A percentile compares a stretch with the other conserved stretches of the same genome.
Evolutionary conservation across 1,140 invertebrate species (phyloP).

Genomic region (Lasioglossum baleicum): DNA sequence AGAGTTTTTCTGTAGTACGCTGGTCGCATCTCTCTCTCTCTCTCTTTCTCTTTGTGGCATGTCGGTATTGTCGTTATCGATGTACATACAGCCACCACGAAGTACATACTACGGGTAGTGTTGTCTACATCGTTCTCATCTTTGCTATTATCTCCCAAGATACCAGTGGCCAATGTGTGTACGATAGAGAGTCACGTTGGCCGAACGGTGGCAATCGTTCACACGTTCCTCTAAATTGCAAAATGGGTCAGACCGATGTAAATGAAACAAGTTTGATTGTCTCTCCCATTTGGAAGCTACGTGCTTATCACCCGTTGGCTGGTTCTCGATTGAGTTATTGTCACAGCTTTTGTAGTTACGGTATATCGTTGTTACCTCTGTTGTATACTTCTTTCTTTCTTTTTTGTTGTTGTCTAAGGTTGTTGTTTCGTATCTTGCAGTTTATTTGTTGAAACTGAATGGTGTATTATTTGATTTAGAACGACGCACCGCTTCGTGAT

Average conservation of each 20-base stretch:
- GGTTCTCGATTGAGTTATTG: constrained; percentile 18
- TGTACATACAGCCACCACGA: constrained; percentile 42
- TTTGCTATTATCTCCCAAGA: constrained; percentile 6
- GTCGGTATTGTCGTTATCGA: constrained; percentile 64
- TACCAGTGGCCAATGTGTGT: constrained; percentile 3
- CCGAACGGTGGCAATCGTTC: constrained; percentile 14
- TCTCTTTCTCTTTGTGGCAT: constrained; percentile 55
- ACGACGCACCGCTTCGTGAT: constrained; percentile 13
- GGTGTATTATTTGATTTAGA: constrained; percentile 31
- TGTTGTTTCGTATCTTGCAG: background rate
- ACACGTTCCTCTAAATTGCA: constrained; percentile 11
- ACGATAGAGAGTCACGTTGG: constrained; percentile 4
- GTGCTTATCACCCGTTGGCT: constrained; percentile 6
- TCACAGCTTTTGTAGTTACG: constrained; percentile 16
- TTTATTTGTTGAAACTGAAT: constrained; percentile 22
- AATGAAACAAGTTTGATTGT: background rate
- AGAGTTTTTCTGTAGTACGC: constrained; percentile 45
- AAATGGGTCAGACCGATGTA: constrained; percentile 16
- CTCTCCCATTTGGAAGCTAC: constrained; percentile 15
- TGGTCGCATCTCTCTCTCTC: constrained; percentile 11
- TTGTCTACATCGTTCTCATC: background rate
- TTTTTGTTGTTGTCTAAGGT: constrained; percentile 12
- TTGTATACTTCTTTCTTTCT: background rate
- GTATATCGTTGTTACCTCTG: constrained; percentile 23
- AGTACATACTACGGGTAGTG: constrained; percentile 10